A percentile compares a stretch with the other conserved stretches of the same genome.
Evolutionary conservation across 2,113 vertebrate species (phyloP).

Genomic region (Dasypus novemcinctus): DNA sequence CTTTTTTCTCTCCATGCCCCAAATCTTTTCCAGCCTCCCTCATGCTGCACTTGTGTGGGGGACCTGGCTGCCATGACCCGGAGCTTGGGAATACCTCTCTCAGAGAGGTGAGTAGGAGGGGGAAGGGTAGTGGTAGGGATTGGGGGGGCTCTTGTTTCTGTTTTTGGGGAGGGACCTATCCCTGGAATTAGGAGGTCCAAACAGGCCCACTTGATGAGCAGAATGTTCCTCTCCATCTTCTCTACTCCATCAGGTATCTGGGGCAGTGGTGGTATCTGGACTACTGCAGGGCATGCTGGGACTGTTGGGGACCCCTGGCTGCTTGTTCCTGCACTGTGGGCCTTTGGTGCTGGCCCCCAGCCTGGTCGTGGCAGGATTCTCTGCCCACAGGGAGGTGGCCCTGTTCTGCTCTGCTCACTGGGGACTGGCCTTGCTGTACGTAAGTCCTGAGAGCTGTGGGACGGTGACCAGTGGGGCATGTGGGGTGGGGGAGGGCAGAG

Average conservation of each 20-base stretch:
- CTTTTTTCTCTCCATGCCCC: background rate
- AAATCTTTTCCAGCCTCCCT: constrained; percentile 53
- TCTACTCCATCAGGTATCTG: constrained; percentile 82
- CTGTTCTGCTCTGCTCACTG: constrained; percentile 89
- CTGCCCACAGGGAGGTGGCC: constrained; percentile 87
- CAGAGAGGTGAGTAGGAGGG: constrained; percentile 63
- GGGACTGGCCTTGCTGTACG: constrained; percentile 87
- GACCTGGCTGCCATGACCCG: constrained; percentile 40
- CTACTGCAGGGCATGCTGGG: constrained; percentile 85
- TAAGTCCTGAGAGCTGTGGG: constrained; percentile 36
- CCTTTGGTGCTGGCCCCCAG: constrained; percentile 90
- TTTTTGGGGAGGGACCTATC: background rate
- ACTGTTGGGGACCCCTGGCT: constrained; percentile 80
- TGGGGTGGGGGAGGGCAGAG: background rate
- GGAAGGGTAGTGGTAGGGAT: background rate
- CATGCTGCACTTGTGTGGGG: background rate
- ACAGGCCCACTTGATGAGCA: background rate
- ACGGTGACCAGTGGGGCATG: background rate
- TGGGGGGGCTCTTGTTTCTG: background rate
- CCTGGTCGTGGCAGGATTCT: constrained; percentile 88
- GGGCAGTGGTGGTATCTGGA: constrained; percentile 86
- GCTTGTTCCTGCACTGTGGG: constrained; percentile 78
- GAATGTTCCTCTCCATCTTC: background rate
- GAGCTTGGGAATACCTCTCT: constrained; percentile 62
- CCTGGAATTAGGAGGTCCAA: background rate